Percentiles rank a stretch among this genome's conserved stretches.
Evolutionary conservation across 2,797 vertebrate species (phyloP).

Genomic region (Enteromius anoplus): DNA sequence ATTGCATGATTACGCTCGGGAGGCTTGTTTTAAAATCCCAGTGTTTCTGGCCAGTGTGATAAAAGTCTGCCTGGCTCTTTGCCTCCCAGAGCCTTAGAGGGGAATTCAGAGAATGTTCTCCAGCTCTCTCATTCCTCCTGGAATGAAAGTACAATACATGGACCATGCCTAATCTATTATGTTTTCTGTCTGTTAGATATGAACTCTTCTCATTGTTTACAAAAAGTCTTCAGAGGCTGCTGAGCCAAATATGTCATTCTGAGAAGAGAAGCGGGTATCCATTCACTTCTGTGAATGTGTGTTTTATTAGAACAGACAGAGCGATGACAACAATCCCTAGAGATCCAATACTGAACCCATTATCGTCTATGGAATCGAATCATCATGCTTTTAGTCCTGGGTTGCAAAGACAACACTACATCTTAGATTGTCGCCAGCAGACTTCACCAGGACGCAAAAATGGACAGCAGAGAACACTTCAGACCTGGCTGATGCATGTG

Average conservation of each 20-base stretch:
- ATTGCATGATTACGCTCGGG: neutral
- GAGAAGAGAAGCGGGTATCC: conserved; percentile 53
- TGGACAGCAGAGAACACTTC: neutral
- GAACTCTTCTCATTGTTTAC: conserved; percentile 21
- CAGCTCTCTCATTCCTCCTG: conserved; percentile 24
- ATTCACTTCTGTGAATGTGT: conserved; percentile 47
- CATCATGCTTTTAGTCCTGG: conserved; percentile 8
- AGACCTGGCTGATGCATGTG: neutral
- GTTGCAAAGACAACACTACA: conserved; percentile 13
- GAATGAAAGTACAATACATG: conserved; percentile 39
- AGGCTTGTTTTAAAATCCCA: neutral
- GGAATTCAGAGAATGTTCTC: conserved; percentile 52
- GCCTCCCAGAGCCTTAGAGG: conserved; percentile 25
- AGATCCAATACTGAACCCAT: conserved; percentile 43
- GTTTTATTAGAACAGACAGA: conserved; percentile 51
- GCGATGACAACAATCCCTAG: conserved; percentile 53
- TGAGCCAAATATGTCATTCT: conserved; percentile 20
- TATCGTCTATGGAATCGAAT: conserved; percentile 8
- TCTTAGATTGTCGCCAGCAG: neutral
- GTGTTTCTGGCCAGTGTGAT: conserved; percentile 21
- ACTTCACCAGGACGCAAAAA: conserved; percentile 7
- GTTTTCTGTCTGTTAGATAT: conserved; percentile 51
- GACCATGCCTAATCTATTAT: conserved; percentile 32
- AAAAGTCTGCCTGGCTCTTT: conserved; percentile 38
- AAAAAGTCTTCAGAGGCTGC: conserved; percentile 30